Conservation (phyloP, 2,888 invertebrate species). For the Metopia argyrocephala region DNA sequence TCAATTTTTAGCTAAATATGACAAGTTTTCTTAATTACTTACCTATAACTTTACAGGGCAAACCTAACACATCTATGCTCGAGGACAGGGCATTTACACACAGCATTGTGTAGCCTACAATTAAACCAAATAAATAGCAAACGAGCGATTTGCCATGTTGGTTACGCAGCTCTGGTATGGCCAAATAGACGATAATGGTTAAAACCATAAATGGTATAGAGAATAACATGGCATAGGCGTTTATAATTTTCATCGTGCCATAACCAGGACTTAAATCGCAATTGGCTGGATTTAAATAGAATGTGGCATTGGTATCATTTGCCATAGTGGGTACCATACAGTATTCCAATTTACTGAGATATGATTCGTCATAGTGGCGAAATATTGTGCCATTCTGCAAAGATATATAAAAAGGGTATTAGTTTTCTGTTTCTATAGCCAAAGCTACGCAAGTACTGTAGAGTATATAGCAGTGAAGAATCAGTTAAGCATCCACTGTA, state of each 20-base stretch:
- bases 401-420: background rate
- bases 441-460: no score
- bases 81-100: slow-evolving; percentile 70
- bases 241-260: slow-evolving; percentile 71
- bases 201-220: slow-evolving; percentile 86
- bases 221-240: slow-evolving; percentile 82
- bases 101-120: slow-evolving; percentile 83
- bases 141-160: slow-evolving; percentile 88
- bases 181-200: slow-evolving; percentile 86
- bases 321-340: slow-evolving; percentile 71
- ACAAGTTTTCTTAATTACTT: no score
- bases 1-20: background rate
- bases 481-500: no score
- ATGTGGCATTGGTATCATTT: slow-evolving; percentile 68
- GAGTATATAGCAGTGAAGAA: no score
- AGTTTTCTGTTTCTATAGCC: no score
- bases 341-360: slow-evolving; percentile 71
- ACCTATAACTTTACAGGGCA: slow-evolving; percentile 71
- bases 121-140: slow-evolving; percentile 85
- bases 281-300: slow-evolving; percentile 73
- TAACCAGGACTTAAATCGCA: slow-evolving; percentile 68
- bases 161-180: slow-evolving; percentile 85
- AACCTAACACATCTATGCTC: slow-evolving; percentile 55
- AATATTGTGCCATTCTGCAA: slow-evolving; percentile 73
- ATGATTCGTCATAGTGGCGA: slow-evolving; percentile 68